Evolutionary conservation across 2,797 vertebrate genomes (phyloP).

Genomic region (Acrossocheilus wenchowensis): DNA sequence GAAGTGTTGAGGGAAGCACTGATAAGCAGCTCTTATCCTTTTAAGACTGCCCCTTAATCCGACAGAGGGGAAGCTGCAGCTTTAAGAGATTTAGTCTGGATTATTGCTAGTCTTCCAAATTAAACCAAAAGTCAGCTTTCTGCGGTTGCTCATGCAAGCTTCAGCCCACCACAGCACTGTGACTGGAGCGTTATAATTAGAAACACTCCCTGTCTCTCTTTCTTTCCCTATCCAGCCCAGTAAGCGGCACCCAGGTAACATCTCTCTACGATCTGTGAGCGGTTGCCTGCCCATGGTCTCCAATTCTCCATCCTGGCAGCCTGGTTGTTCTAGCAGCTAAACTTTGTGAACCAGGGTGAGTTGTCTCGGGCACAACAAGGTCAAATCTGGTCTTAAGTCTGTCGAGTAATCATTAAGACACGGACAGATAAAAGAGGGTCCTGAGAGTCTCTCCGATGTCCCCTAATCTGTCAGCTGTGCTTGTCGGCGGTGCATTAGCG

Average conservation of each 20-base stretch:
- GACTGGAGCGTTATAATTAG: constrained; percentile 70
- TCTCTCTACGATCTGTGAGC: constrained; percentile 28
- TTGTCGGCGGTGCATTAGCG: constrained; percentile 1
- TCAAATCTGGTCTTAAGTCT: constrained; percentile 78
- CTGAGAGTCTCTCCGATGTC: constrained; percentile 60
- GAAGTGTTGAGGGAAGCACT: constrained; percentile 75
- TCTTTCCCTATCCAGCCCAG: constrained; percentile 21
- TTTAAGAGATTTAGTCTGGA: constrained; percentile 83
- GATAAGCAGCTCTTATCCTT: constrained; percentile 83
- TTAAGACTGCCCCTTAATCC: constrained; percentile 84
- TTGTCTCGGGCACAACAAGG: constrained; percentile 72
- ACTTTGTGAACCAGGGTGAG: constrained; percentile 66
- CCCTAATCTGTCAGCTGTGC: constrained; percentile 45
- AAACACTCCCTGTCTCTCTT: constrained; percentile 56
- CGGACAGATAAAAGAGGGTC: constrained; percentile 74
- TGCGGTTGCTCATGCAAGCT: constrained; percentile 80
- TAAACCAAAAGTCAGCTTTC: constrained; percentile 84
- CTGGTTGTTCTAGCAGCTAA: constrained; percentile 66
- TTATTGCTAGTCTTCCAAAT: constrained; percentile 85
- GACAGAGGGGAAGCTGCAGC: constrained; percentile 72
- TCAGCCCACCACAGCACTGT: constrained; percentile 69
- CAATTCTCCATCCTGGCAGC: constrained; percentile 67
- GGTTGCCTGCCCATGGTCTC: constrained; percentile 60
- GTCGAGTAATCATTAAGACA: constrained; percentile 76
- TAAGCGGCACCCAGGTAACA: constrained; percentile 39